Percentiles rank a stretch among this genome's conserved stretches.
Conservation (phyloP, 2,113 vertebrate species). For the Eretmodus cyanostictus region DNA sequence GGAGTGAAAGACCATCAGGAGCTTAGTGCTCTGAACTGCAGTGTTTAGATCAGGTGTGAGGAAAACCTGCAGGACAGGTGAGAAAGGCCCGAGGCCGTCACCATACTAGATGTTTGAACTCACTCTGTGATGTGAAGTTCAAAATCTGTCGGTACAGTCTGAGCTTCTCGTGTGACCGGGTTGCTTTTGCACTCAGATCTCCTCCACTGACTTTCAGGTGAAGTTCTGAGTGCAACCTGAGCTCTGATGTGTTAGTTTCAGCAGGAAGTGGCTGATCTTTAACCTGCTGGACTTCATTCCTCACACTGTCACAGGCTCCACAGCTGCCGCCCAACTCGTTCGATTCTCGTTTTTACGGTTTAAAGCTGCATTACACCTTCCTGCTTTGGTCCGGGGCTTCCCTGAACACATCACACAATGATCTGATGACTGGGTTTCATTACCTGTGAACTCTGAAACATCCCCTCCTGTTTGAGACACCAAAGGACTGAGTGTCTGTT, state of each 20-base stretch:
- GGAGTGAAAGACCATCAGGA: not conserved
- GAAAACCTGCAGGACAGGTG: not conserved
- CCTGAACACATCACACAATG: not conserved
- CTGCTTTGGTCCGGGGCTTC: not conserved
- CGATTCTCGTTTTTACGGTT: accelerated
- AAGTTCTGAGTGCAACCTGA: not conserved
- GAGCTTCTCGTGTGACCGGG: accelerated
- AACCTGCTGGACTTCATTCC: conserved; percentile 28
- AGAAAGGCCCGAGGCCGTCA: not conserved
- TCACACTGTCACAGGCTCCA: not conserved
- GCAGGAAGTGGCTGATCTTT: not conserved
- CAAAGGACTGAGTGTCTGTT: not conserved
- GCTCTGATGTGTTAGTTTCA: not conserved
- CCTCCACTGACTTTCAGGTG: not conserved
- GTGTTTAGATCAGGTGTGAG: not conserved
- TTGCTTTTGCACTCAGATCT: not conserved
- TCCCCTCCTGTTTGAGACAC: not conserved
- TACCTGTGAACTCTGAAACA: not conserved
- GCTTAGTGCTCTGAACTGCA: not conserved
- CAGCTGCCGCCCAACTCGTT: not conserved
- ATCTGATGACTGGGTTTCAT: no score
- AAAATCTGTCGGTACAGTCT: not conserved
- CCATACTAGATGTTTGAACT: not conserved
- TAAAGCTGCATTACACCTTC: not conserved
- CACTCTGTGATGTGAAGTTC: not conserved